phyloP scores from a whole-genome alignment of 2,113 vertebrate species.

The Trogon melanurus region DNA sequence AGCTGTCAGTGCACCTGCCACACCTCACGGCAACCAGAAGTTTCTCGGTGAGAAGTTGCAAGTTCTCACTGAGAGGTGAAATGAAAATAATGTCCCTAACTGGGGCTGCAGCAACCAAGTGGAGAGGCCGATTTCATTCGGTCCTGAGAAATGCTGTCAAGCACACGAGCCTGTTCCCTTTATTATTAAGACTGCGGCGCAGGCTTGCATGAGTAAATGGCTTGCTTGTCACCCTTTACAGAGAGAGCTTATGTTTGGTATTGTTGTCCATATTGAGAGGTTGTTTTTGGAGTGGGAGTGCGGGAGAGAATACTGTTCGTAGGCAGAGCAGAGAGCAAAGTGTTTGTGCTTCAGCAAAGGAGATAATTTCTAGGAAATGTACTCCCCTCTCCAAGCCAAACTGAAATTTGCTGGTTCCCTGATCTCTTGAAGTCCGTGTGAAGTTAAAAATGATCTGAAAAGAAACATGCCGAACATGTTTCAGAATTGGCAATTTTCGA shows the following conservation, averaged over 20 bases:
- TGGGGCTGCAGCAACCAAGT: not conserved
- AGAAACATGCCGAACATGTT: not conserved
- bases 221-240: not conserved
- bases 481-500: not conserved
- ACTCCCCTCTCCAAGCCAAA: not conserved
- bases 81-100: not conserved
- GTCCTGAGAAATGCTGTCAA: not conserved
- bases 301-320: conserved; percentile 12
- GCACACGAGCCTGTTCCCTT: not conserved
- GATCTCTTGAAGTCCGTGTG: not conserved
- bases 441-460: not conserved
- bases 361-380: not conserved
- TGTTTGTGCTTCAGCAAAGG: not conserved
- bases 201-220: conserved; percentile 1
- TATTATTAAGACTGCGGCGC: not conserved
- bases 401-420: not conserved
- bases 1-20: not conserved
- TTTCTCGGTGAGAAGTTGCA: not conserved
- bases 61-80: not conserved
- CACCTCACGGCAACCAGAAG: not conserved
- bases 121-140: not conserved
- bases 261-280: conserved; percentile 38
- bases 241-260: conserved; percentile 25
- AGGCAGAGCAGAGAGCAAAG: conserved; percentile 27
- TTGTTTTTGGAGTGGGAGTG: conserved; percentile 34